Conservation (phyloP, 2,888 invertebrate genomes). For the Mellilla xanthometata region DNA sequence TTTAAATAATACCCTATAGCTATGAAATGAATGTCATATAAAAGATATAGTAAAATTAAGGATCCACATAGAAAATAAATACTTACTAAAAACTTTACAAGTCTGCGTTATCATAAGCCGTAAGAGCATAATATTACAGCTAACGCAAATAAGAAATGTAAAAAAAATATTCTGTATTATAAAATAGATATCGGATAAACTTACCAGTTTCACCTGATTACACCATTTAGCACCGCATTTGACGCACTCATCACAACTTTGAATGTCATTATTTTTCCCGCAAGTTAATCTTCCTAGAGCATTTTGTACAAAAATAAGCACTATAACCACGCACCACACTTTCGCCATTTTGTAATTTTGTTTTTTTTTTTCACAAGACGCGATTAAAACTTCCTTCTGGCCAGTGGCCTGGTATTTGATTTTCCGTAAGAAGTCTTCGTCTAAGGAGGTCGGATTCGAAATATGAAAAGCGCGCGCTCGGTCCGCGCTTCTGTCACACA, state of each 20-base stretch:
- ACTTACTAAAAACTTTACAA: too few relatives aligned
- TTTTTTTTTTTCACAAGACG: conserved; percentile 22
- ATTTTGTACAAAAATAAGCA: conserved; percentile 50
- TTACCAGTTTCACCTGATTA: conserved; percentile 44
- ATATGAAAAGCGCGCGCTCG: conserved; percentile 50
- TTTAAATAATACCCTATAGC: too few relatives aligned
- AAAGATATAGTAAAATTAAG: too few relatives aligned
- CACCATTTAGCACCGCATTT: conserved; percentile 65
- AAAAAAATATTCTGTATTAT: too few relatives aligned
- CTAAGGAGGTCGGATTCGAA: conserved; percentile 40
- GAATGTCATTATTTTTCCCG: conserved; percentile 27
- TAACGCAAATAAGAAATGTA: too few relatives aligned
- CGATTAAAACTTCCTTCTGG: conserved; percentile 25
- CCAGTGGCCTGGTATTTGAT: background rate
- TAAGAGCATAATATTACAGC: too few relatives aligned
- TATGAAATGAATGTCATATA: too few relatives aligned
- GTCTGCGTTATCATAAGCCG: too few relatives aligned
- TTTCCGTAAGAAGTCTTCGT: background rate
- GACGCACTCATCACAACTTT: conserved; percentile 64
- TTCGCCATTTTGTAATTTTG: conserved; percentile 49
- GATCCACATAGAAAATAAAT: too few relatives aligned
- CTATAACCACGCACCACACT: conserved; percentile 55
- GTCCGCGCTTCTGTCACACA: conserved; percentile 43
- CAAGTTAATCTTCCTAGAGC: conserved; percentile 50
- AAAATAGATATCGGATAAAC: too few relatives aligned